These are phyloP conservation scores for Synaphobranchus kaupii DNA, from an alignment of 2,797 vertebrate genomes.

Conservation along the genomic window DNA sequence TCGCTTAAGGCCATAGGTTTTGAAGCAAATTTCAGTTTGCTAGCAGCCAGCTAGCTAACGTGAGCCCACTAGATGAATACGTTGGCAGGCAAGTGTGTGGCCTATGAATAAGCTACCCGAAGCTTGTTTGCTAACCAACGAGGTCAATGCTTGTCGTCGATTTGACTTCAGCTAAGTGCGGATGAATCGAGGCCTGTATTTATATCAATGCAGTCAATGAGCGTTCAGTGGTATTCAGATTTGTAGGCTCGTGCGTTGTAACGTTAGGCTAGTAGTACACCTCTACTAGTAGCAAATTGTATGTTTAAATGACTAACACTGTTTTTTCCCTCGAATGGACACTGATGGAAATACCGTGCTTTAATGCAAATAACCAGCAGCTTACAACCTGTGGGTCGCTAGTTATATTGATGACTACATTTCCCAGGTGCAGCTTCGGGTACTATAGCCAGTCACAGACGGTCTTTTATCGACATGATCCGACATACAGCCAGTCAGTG, in stretches of 20 bases:
- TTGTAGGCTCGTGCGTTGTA: background rate
- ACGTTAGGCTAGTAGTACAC: background rate
- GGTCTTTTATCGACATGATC: background rate
- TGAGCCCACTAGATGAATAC: background rate
- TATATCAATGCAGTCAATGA: conserved; percentile 1
- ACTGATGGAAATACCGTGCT: background rate
- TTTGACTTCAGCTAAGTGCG: background rate
- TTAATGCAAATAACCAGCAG: background rate
- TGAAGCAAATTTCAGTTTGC: background rate
- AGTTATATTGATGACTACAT: background rate
- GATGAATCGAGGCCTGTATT: conserved; percentile 13
- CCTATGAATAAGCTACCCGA: background rate
- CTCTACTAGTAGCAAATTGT: background rate
- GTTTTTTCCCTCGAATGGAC: background rate
- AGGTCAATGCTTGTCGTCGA: background rate
- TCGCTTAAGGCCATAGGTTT: background rate
- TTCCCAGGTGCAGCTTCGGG: conserved; percentile 11
- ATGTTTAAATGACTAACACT: background rate
- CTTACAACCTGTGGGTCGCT: background rate
- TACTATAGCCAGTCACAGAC: conserved; percentile 1
- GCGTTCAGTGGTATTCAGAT: background rate
- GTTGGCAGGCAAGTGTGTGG: background rate
- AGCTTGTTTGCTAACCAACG: background rate
- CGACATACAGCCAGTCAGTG: background rate
- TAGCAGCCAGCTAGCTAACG: background rate